Evolutionary conservation across 2,113 vertebrate genomes (phyloP).

Genomic region (Crotalus helleri): DNA sequence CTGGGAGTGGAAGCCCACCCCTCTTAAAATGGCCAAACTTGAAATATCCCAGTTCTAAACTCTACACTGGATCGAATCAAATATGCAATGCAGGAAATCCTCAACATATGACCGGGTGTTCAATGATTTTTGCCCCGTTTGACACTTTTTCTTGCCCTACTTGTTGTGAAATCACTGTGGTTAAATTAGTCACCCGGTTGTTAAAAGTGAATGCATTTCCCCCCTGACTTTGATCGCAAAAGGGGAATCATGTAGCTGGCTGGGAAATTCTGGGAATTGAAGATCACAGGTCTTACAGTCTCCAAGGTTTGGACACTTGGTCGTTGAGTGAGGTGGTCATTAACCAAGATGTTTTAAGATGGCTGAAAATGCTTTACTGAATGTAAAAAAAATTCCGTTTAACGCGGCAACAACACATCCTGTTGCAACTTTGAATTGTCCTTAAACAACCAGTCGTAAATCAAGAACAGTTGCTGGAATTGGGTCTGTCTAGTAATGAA

Average conservation of each 20-base stretch:
- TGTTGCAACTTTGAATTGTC: background rate
- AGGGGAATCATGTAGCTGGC: too few relatives aligned
- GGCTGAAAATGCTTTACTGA: too few relatives aligned
- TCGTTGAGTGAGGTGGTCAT: too few relatives aligned
- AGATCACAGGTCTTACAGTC: too few relatives aligned
- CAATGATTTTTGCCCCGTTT: background rate
- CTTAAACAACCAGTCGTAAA: background rate
- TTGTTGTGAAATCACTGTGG: too few relatives aligned
- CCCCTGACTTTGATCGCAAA: too few relatives aligned
- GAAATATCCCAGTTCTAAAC: background rate
- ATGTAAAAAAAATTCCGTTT: too few relatives aligned
- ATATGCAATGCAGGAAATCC: background rate
- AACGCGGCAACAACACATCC: background rate
- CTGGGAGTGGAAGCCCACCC: background rate
- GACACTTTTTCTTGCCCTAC: background rate
- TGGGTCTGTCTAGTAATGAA: too few relatives aligned
- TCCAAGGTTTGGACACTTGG: too few relatives aligned
- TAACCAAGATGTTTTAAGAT: too few relatives aligned
- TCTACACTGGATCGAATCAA: background rate
- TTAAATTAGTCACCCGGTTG: background rate
- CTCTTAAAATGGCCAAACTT: background rate
- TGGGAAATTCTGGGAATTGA: too few relatives aligned
- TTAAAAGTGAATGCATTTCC: background rate
- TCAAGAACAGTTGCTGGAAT: background rate
- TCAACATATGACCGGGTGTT: background rate